Evolutionary conservation across 2,797 vertebrate species (phyloP).

Genomic region (Gadopsis marmoratus): DNA sequence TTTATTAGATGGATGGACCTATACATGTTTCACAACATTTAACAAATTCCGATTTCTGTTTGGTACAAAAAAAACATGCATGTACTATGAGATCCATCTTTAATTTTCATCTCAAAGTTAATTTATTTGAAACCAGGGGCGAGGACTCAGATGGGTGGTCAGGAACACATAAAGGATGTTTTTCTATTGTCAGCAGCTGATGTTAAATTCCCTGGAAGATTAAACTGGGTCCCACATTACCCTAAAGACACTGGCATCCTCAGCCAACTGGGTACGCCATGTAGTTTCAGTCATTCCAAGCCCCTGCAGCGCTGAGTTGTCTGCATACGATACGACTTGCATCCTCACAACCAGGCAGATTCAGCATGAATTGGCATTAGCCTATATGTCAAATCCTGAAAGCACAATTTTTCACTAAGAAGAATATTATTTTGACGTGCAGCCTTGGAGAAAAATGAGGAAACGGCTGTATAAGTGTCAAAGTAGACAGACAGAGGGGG

Average conservation of each 20-base stretch:
- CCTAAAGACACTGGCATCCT: conserved; percentile 58
- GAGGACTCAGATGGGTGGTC: conserved; percentile 29
- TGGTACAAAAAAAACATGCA: background rate
- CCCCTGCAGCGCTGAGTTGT: conserved; percentile 53
- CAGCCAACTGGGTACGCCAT: conserved; percentile 52
- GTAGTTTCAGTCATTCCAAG: conserved; percentile 47
- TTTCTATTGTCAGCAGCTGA: conserved; percentile 55
- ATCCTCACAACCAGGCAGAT: conserved; percentile 51
- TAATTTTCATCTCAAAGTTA: background rate
- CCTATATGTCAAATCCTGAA: conserved; percentile 56
- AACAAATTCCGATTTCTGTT: background rate
- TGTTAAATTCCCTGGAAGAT: conserved; percentile 55
- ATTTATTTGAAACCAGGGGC: background rate
- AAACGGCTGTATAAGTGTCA: conserved; percentile 51
- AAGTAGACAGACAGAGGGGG: conserved; percentile 53
- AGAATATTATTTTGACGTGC: conserved; percentile 65
- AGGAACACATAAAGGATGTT: conserved; percentile 38
- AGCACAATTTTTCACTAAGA: conserved; percentile 39
- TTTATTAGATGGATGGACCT: background rate
- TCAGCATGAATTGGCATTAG: conserved; percentile 66
- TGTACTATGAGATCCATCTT: background rate
- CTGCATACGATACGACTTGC: conserved; percentile 58
- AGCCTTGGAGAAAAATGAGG: conserved; percentile 24
- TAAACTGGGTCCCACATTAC: conserved; percentile 60
- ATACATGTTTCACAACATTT: background rate